phyloP scores from a whole-genome alignment of 2,888 invertebrate species.

The Penaeus monodon region DNA sequence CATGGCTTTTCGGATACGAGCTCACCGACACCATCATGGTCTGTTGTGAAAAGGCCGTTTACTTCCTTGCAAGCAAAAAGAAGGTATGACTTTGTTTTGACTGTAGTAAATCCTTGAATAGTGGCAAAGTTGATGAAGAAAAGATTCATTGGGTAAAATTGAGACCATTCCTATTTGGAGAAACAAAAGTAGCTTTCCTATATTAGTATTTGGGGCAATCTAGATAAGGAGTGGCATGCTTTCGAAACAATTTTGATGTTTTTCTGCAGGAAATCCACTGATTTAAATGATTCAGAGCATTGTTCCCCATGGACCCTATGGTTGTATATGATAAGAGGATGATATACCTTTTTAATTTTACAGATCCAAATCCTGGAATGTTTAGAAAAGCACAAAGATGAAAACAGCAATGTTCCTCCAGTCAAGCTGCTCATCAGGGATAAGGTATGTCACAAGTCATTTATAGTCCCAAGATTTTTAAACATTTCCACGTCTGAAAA shows the following conservation, averaged over 20 bases:
- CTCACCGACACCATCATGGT: constrained; percentile 95
- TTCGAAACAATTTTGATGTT: too few species aligned
- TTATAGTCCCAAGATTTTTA: background rate
- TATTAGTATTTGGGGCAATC: too few species aligned
- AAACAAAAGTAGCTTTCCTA: too few species aligned
- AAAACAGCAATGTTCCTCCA: constrained; percentile 79
- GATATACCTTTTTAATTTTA: background rate
- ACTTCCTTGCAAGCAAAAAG: constrained; percentile 95
- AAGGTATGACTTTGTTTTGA: constrained; percentile 73
- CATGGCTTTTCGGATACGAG: constrained; percentile 97
- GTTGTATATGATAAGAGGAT: too few species aligned
- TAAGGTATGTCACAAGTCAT: constrained; percentile 77
- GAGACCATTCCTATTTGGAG: too few species aligned
- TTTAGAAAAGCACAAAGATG: constrained; percentile 87
- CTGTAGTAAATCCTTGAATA: too few species aligned
- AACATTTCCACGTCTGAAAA: background rate
- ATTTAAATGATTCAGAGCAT: too few species aligned
- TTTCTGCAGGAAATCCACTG: too few species aligned
- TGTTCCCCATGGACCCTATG: too few species aligned
- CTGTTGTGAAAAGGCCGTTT: constrained; percentile 85
- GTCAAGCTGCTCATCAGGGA: constrained; percentile 90
- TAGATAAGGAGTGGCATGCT: too few species aligned
- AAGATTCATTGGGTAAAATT: too few species aligned
- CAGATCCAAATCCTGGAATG: constrained; percentile 91
- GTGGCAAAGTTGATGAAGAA: too few species aligned